Evolutionary conservation across 2,888 invertebrate species (phyloP).

Genomic region (Synergus itoensis): DNA sequence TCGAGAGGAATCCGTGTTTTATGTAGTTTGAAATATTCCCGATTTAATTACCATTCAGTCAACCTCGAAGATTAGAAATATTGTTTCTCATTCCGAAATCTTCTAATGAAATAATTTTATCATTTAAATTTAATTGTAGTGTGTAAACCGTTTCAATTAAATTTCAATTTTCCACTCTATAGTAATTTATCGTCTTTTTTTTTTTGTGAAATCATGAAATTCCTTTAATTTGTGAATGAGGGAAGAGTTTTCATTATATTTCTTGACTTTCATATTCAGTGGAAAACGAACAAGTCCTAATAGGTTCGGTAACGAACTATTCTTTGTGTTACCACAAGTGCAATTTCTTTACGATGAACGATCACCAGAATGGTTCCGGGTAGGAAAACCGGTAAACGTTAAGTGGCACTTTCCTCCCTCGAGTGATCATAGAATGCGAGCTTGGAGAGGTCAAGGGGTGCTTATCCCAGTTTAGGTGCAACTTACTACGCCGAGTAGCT

Average conservation of each 20-base stretch:
- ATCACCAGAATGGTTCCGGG: not conserved
- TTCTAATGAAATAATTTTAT: not conserved
- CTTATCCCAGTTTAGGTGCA: conserved; percentile 62
- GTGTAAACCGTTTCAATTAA: not conserved
- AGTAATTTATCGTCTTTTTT: not conserved
- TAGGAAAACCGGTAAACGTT: conserved; percentile 50
- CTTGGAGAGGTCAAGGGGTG: conserved; percentile 62
- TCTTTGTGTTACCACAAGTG: not conserved
- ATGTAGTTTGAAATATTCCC: not conserved
- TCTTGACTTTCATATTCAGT: not conserved
- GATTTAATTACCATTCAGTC: not conserved
- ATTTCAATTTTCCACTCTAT: not conserved
- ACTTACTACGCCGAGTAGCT: conserved; percentile 56
- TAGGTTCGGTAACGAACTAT: not conserved
- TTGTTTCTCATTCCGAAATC: too few relatives aligned
- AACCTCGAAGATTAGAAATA: too few relatives aligned
- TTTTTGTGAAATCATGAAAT: not conserved
- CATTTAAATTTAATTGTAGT: not conserved
- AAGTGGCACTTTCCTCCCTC: conserved; percentile 52
- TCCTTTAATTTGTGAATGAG: not conserved
- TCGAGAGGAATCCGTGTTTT: not conserved
- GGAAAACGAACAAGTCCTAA: not conserved
- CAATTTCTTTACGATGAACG: conserved; percentile 24
- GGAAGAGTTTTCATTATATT: not conserved
- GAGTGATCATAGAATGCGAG: conserved; percentile 57